These are phyloP conservation scores for Myotis vivesi DNA, from an alignment of 2,797 vertebrate species.

Conservation along the genomic window DNA sequence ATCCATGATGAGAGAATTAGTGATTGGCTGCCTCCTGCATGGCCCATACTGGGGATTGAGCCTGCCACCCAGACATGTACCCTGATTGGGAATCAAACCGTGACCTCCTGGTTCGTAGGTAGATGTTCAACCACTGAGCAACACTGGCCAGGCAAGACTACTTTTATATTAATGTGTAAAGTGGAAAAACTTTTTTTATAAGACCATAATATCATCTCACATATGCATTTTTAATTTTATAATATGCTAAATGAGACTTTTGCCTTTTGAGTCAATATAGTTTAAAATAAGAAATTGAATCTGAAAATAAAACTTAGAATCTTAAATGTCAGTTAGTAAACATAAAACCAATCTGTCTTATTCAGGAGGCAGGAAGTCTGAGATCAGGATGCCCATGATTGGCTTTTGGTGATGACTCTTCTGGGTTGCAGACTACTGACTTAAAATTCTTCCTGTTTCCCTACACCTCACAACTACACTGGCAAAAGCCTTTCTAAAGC, in stretches of 20 bases:
- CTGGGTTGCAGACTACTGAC: neutral
- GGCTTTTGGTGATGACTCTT: neutral
- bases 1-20: too few species aligned
- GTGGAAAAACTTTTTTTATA: neutral
- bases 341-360: neutral
- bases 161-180: neutral
- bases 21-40: too few species aligned
- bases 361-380: neutral
- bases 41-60: too few species aligned
- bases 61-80: too few species aligned
- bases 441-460: neutral
- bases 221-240: slow-evolving; percentile 10
- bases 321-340: neutral
- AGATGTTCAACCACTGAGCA: too few species aligned
- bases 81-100: too few species aligned
- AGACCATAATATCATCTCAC: neutral
- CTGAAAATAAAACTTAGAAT: neutral
- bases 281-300: slow-evolving; percentile 32
- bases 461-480: too few species aligned
- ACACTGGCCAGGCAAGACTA: neutral
- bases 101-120: too few species aligned
- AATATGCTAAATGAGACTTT: neutral
- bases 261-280: slow-evolving; percentile 30
- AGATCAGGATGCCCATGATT: neutral
- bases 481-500: neutral